phyloP scores from a whole-genome alignment of 1,140 invertebrate species.

The Saxidomus purpurata region DNA sequence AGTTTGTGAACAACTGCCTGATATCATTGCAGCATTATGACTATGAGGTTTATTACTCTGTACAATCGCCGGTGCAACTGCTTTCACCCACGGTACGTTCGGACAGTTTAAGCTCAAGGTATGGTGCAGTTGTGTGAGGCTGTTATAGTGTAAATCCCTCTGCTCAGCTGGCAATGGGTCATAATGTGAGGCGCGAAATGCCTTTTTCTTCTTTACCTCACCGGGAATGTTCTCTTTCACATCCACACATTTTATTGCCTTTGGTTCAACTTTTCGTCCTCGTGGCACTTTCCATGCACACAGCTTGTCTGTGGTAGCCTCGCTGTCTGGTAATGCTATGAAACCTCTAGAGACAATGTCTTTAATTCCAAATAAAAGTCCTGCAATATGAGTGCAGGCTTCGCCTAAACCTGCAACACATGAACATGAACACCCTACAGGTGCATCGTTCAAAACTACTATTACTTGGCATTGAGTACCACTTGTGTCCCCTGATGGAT shows the following conservation, averaged over 20 bases:
- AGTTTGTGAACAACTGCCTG: no score
- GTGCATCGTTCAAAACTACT: no score
- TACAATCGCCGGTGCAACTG: no score
- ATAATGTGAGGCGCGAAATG: background rate
- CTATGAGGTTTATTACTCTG: no score
- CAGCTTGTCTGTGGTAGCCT: background rate
- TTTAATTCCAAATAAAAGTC: constrained; percentile 17
- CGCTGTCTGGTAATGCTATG: background rate
- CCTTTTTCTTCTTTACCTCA: background rate
- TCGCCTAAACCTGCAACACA: no score
- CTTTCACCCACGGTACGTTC: no score
- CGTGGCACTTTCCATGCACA: constrained; percentile 16
- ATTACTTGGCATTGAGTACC: no score
- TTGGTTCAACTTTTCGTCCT: background rate
- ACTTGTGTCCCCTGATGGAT: no score
- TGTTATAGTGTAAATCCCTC: background rate
- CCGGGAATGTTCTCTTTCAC: constrained; percentile 33
- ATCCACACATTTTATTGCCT: background rate
- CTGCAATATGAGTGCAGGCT: no score
- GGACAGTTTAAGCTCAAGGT: constrained; percentile 28
- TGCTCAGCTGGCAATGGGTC: constrained; percentile 17
- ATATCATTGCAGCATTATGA: no score
- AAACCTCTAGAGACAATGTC: constrained; percentile 14
- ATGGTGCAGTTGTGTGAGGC: background rate
- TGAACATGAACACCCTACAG: no score